These are phyloP conservation scores for Penaeus indicus DNA, from an alignment of 1,140 invertebrate genomes.

Conservation along the genomic window DNA sequence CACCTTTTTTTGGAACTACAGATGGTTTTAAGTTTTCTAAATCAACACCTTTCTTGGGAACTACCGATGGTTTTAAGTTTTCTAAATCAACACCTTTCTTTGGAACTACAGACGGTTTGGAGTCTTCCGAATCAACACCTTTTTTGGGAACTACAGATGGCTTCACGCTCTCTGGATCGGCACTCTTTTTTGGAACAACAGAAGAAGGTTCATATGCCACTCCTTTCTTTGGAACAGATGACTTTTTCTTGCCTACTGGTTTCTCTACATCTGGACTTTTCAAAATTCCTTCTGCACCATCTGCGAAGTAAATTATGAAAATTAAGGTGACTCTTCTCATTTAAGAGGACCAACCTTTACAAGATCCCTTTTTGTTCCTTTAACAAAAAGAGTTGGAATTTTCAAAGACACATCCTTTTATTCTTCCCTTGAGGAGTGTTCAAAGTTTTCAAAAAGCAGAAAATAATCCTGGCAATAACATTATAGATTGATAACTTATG, in stretches of 20 bases:
- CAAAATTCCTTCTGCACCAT: background rate
- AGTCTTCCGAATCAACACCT: background rate
- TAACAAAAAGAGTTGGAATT: no score
- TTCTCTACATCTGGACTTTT: background rate
- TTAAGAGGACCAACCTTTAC: no score
- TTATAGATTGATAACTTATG: no score
- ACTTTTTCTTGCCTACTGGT: background rate
- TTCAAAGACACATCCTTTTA: no score
- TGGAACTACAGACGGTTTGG: background rate
- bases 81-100: background rate
- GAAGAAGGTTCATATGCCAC: background rate
- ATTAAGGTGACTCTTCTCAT: no score
- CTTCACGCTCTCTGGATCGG: background rate
- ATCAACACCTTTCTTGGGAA: conserved; percentile 12
- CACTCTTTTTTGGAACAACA: conserved; percentile 9
- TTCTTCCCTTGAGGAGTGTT: no score
- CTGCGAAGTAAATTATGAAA: background rate
- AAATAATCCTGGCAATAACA: no score
- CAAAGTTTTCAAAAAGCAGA: no score
- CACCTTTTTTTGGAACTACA: conserved; percentile 13
- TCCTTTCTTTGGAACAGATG: conserved; percentile 13
- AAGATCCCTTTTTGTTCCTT: no score
- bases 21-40: background rate
- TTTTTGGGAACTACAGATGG: conserved; percentile 1
- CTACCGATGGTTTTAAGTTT: background rate